These are phyloP conservation scores for Corapipo altera DNA, from an alignment of 2,113 vertebrate genomes.

Conservation along the genomic window DNA sequence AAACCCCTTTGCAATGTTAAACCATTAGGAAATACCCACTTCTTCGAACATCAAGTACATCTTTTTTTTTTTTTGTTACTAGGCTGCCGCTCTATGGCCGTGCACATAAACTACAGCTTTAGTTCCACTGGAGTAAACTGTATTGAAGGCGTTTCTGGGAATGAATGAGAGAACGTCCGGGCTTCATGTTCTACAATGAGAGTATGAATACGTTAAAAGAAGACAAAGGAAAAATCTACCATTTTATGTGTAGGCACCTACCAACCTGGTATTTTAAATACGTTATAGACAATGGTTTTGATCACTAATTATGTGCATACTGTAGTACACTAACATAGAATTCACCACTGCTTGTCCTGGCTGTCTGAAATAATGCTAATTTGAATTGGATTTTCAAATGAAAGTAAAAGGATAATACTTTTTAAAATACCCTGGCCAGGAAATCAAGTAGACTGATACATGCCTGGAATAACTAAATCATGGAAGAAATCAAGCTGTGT, in stretches of 20 bases:
- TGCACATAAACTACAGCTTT: background rate
- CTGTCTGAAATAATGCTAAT: background rate
- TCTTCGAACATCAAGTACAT: background rate
- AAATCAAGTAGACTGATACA: background rate
- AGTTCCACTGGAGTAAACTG: background rate
- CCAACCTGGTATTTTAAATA: background rate
- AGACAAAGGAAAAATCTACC: background rate
- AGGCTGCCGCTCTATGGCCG: constrained; percentile 37
- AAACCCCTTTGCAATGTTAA: background rate
- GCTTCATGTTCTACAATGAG: background rate
- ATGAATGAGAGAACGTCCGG: background rate
- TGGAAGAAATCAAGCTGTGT: background rate
- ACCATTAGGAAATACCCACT: background rate
- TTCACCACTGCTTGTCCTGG: background rate
- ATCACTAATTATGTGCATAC: background rate
- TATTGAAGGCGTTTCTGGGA: background rate
- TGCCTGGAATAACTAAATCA: background rate
- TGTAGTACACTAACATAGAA: background rate
- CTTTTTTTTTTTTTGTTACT: constrained; percentile 30
- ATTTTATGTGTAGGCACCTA: background rate
- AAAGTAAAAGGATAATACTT: background rate
- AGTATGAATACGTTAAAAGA: background rate
- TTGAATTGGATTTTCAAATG: background rate
- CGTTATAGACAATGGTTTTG: background rate
- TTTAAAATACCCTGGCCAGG: background rate